Conservation (phyloP, 2,797 vertebrate species). For the Hylomyscus alleni region DNA sequence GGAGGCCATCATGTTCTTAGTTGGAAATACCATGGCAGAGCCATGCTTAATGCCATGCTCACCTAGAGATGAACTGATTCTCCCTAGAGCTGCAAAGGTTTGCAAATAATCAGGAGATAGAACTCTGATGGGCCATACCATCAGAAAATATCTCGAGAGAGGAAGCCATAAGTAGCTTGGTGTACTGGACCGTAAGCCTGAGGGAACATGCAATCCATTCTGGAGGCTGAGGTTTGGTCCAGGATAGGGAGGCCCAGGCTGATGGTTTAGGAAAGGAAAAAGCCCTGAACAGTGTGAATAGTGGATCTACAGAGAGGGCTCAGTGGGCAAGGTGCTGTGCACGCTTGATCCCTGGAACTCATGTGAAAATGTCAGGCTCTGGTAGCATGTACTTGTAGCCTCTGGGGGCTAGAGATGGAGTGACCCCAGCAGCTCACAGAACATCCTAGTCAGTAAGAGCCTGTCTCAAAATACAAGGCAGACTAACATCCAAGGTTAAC, state of each 20-base stretch:
- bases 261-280: background rate
- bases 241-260: background rate
- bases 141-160: background rate
- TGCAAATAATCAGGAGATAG: background rate
- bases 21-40: background rate
- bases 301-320: background rate
- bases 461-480: background rate
- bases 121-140: background rate
- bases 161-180: background rate
- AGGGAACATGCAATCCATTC: background rate
- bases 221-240: rapidly evolving
- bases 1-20: background rate
- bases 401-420: background rate
- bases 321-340: background rate
- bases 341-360: background rate
- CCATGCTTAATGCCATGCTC: background rate
- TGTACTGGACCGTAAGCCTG: too few relatives aligned
- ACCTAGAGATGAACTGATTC: background rate
- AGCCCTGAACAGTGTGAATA: background rate
- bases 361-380: background rate
- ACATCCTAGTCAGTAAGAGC: background rate
- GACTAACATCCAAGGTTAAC: background rate
- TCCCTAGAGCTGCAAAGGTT: background rate
- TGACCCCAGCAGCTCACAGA: background rate
- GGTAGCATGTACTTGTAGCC: background rate